Base-by-base conservation (phyloP, 2,113 vertebrate genomes). In the Catharus fuscescens region DNA sequence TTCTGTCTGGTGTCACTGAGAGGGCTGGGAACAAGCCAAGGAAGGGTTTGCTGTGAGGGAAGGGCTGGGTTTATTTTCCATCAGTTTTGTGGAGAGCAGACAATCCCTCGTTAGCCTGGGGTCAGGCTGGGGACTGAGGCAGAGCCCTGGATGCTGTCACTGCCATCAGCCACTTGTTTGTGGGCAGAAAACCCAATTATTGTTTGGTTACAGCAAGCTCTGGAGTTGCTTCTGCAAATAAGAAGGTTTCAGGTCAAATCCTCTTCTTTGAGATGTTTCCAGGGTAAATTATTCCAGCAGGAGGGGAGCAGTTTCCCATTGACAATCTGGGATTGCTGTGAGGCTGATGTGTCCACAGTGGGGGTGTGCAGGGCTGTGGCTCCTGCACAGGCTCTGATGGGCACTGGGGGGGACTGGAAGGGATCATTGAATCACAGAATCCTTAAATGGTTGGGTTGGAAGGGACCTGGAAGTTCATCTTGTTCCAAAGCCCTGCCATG, bases 221-320 rank as follows among this genome's bases (percentile, higher is more conserved):
- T 59, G 79, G 50, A 29, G 66, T 26, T 69, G 29, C 24, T 71
- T 78, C 60, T 82, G 71, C 90, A 95, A 92, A 86, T 81, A 74
- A 80, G 61, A n/a, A 89, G n/a, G 44, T 73, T 90, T 96, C 52
- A 45, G 50, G 88, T 93, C 83, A 94, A 91, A 92, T 92, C 53
- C 11, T 78, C 59, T 78, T 47, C 62, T 96, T 90, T 91, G 88
- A 85, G 52, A 26, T 38, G 57, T 89, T 95, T 74, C 83, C 71
- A 28, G 87, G 79, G 64, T 62, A 29, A 85, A 95, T 94, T 60
- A 62, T 80, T 31, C 5, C 80, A 86, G 92, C 40, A 2, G 56
- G 32, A 6, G 36, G 79, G 74, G 92, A 94, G 70, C 65, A 34
- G 18, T 90, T 95, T 81, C 86, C 14, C 76, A 24, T 5, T 54